Percentiles rank a stretch among this genome's conserved stretches.
phyloP scores from a whole-genome alignment of 2,113 vertebrate genomes.

The Chaetodon auriga region DNA sequence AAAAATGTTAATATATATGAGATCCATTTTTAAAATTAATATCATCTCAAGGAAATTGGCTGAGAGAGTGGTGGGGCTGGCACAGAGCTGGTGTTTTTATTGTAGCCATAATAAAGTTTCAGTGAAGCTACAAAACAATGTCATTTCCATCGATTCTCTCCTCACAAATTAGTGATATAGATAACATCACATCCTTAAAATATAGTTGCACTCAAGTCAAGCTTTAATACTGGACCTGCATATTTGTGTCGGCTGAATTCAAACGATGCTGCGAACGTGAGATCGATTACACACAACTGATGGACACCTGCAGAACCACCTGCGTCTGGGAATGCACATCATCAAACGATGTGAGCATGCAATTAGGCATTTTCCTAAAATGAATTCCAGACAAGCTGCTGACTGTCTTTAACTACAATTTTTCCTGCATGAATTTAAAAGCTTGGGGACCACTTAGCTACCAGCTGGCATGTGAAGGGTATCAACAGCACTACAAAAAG shows the following conservation, averaged over 20 bases:
- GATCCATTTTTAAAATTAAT: not conserved
- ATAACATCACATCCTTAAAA: not conserved
- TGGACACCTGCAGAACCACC: slow-evolving; percentile 13
- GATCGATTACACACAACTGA: not conserved
- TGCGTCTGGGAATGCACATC: not conserved
- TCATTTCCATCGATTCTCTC: not conserved
- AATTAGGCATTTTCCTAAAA: not conserved
- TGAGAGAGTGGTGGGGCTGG: too few species aligned
- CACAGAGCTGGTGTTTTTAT: not conserved
- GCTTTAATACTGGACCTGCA: not conserved
- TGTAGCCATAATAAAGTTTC: not conserved
- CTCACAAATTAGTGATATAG: not conserved
- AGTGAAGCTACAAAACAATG: not conserved
- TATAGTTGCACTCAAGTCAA: not conserved
- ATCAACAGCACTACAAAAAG: slow-evolving; percentile 42
- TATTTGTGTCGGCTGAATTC: not conserved
- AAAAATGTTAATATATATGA: not conserved
- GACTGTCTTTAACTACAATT: not conserved
- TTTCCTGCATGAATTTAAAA: slow-evolving; percentile 34
- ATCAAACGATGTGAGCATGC: accelerated
- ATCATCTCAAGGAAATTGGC: not conserved
- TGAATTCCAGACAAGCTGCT: not conserved
- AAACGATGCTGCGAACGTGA: not conserved
- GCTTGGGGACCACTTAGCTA: not conserved
- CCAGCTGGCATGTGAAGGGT: slow-evolving; percentile 19